Conservation (phyloP, 2,888 invertebrate species). For the Trissolcus japonicus region DNA sequence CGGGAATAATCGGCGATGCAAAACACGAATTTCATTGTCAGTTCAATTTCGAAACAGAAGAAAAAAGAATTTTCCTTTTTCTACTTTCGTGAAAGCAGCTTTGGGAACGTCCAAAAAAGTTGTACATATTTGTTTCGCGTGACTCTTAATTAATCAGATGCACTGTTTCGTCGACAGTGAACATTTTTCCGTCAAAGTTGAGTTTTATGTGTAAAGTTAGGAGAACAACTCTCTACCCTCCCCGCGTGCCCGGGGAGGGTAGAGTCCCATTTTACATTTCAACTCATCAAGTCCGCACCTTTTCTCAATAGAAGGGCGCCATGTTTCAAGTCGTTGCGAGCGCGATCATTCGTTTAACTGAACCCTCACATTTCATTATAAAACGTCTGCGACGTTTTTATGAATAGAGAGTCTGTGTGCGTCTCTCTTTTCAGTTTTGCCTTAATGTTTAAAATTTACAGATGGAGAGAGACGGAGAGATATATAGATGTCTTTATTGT, state of each 20-base stretch:
- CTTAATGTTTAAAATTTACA: conserved; percentile 46
- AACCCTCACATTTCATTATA: conserved; percentile 63
- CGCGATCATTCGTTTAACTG: conserved; percentile 55
- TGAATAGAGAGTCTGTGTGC: conserved; percentile 50
- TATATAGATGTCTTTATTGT: no score
- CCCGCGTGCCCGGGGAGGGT: neutral
- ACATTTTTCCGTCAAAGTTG: conserved; percentile 34
- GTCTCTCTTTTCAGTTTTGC: conserved; percentile 29
- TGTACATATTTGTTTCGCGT: no score
- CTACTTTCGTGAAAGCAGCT: no score
- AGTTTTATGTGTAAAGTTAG: conserved; percentile 36
- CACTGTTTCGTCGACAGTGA: neutral
- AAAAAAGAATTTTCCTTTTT: no score
- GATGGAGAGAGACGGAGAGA: conserved; percentile 16
- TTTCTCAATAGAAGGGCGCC: conserved; percentile 46
- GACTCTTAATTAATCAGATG: conserved; percentile 30
- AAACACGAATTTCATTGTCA: no score
- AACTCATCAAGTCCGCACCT: conserved; percentile 49
- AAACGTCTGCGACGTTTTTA: conserved; percentile 64
- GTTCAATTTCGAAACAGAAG: no score
- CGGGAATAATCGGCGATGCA: no score
- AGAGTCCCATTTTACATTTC: conserved; percentile 39
- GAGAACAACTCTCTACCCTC: neutral
- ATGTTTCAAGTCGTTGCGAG: conserved; percentile 50
- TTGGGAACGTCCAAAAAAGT: no score